Conservation (phyloP, 2,888 invertebrate genomes). For the Cosmia pyralina region DNA sequence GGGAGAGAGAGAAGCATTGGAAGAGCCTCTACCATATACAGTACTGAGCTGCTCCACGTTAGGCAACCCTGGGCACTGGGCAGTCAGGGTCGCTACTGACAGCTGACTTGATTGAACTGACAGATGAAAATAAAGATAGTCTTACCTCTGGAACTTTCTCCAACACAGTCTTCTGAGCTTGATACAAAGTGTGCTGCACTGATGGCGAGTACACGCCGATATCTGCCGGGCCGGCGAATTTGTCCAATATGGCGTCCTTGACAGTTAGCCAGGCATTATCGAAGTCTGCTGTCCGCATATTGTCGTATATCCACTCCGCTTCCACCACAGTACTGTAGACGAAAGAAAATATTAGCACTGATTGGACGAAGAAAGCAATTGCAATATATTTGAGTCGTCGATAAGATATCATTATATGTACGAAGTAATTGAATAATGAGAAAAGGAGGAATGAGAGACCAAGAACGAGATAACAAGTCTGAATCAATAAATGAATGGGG, state of each 20-base stretch:
- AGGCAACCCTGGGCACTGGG: too few relatives aligned
- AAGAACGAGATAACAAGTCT: constrained; percentile 3
- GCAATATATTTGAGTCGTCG: not conserved
- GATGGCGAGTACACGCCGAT: constrained; percentile 94
- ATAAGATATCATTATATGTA: not conserved
- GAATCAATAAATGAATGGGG: not conserved
- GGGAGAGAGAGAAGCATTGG: not conserved
- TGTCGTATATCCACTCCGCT: constrained; percentile 93
- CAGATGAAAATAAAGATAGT: not conserved
- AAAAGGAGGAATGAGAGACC: constrained; percentile 11
- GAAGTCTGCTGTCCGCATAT: constrained; percentile 91
- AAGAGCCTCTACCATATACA: too few relatives aligned
- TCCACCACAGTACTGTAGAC: constrained; percentile 92
- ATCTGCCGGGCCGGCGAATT: constrained; percentile 94
- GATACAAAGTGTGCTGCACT: constrained; percentile 94
- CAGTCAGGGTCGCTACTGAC: too few relatives aligned
- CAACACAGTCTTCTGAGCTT: constrained; percentile 92
- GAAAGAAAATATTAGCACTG: constrained; percentile 15
- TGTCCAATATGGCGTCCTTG: constrained; percentile 92
- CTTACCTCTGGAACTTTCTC: constrained; percentile 92
- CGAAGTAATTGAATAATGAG: constrained; percentile 26
- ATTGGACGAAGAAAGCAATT: not conserved
- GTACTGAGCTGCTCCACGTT: not conserved
- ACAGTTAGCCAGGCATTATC: constrained; percentile 93
- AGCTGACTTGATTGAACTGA: too few relatives aligned